Conservation (phyloP, 2,797 vertebrate genomes). For the Acanthopagrus latus region DNA sequence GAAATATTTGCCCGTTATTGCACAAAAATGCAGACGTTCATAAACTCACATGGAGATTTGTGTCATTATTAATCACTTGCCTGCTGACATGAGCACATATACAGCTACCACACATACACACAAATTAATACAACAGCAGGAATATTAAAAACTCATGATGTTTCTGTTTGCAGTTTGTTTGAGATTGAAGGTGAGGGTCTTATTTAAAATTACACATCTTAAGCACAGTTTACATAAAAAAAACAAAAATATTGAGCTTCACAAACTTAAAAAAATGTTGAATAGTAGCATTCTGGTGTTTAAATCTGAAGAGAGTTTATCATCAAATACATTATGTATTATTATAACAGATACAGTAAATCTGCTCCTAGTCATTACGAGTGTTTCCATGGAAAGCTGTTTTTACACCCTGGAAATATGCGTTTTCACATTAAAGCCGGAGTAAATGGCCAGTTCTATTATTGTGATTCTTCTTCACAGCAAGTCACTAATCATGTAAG, state of each 20-base stretch:
- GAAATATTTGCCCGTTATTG: background rate
- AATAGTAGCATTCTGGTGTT: background rate
- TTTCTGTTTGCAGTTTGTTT: background rate
- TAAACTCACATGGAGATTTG: background rate
- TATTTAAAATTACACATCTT: background rate
- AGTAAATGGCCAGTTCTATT: background rate
- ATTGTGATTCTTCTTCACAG: background rate
- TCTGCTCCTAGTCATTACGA: background rate
- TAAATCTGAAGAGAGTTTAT: background rate
- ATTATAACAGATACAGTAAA: background rate
- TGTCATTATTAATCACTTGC: background rate
- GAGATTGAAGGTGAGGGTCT: background rate
- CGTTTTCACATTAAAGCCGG: background rate
- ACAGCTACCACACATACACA: no score
- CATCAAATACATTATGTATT: background rate
- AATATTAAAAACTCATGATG: no score
- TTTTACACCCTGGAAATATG: background rate
- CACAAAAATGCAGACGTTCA: background rate
- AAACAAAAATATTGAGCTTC: background rate
- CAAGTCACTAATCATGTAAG: background rate
- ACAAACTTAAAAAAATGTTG: background rate
- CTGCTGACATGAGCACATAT: background rate
- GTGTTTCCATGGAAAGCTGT: background rate
- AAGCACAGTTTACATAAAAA: no score
- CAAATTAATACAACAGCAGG: background rate